A percentile compares a stretch with the other conserved stretches of the same genome.
Evolutionary conservation across 2,888 invertebrate species (phyloP).

Genomic region (Synanthedon andrenaeformis): DNA sequence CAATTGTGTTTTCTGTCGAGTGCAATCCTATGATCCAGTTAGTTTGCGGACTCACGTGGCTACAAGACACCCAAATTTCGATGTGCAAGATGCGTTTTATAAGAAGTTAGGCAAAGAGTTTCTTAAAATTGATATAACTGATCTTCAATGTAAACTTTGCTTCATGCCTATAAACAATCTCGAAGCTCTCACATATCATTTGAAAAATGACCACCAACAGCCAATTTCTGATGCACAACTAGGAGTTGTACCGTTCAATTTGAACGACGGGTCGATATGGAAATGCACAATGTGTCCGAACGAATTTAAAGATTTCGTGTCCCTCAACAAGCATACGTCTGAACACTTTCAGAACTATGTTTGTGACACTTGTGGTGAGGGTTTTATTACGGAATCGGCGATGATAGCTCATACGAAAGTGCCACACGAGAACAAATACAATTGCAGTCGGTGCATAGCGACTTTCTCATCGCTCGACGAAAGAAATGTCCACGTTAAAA

Average conservation of each 20-base stretch:
- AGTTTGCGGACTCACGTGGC: conserved; percentile 43
- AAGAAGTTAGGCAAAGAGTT: conserved; percentile 60
- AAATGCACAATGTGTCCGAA: conserved; percentile 57
- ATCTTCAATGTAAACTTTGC: conserved; percentile 57
- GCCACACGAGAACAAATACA: conserved; percentile 59
- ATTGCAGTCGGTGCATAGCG: conserved; percentile 52
- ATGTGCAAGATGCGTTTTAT: conserved; percentile 54
- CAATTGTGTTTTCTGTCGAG: conserved; percentile 56
- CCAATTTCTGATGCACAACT: conserved; percentile 50
- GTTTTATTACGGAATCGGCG: conserved; percentile 57
- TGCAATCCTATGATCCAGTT: conserved; percentile 49
- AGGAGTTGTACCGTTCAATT: conserved; percentile 49
- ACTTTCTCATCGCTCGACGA: conserved; percentile 53
- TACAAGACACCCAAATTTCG: conserved; percentile 44
- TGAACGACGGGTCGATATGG: conserved; percentile 54
- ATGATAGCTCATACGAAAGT: conserved; percentile 58
- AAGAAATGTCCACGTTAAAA: conserved; percentile 51
- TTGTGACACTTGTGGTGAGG: conserved; percentile 60
- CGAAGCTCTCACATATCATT: conserved; percentile 42
- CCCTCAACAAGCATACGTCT: conserved; percentile 52
- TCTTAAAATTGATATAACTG: conserved; percentile 54
- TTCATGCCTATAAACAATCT: conserved; percentile 42
- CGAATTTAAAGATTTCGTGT: conserved; percentile 53
- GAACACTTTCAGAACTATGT: conserved; percentile 62
- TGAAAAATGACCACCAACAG: conserved; percentile 52